phyloP scores from a whole-genome alignment of 2,888 invertebrate genomes.

The Adelphocoris suturalis region DNA sequence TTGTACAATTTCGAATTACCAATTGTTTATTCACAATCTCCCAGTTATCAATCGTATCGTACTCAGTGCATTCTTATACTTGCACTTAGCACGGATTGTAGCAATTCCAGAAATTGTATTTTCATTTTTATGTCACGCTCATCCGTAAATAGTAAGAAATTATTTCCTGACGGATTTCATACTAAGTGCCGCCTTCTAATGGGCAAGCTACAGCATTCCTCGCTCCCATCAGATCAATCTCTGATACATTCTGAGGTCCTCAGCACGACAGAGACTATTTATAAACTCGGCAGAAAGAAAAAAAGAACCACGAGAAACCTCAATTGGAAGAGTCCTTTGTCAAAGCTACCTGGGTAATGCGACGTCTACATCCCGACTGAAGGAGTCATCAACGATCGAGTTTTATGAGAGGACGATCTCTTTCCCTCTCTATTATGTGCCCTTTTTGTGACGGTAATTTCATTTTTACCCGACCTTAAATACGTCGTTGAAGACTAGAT shows the following conservation, averaged over 20 bases:
- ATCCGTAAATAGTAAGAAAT: neutral
- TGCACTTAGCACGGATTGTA: no score
- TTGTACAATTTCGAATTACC: no score
- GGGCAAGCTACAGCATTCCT: neutral
- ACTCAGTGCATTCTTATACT: no score
- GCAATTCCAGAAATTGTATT: no score
- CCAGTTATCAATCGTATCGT: no score
- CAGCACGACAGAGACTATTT: constrained; percentile 32
- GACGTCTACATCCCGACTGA: constrained; percentile 8
- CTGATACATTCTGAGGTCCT: neutral
- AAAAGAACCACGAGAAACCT: constrained; percentile 2
- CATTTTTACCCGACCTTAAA: no score
- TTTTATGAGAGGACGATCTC: neutral
- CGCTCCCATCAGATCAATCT: neutral
- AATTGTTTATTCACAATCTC: no score
- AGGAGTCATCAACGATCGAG: constrained; percentile 10
- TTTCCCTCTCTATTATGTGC: no score
- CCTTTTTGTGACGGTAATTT: no score
- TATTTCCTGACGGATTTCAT: neutral
- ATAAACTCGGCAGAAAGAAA: constrained; percentile 2
- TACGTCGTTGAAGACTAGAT: no score
- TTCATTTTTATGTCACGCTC: no score
- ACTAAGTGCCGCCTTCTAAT: neutral
- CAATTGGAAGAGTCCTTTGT: constrained; percentile 38
- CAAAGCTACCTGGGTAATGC: constrained; percentile 6